Percentiles rank a stretch among this genome's conserved stretches.
Evolutionary conservation across 2,113 vertebrate species (phyloP).

Genomic region (Phycodurus eques): DNA sequence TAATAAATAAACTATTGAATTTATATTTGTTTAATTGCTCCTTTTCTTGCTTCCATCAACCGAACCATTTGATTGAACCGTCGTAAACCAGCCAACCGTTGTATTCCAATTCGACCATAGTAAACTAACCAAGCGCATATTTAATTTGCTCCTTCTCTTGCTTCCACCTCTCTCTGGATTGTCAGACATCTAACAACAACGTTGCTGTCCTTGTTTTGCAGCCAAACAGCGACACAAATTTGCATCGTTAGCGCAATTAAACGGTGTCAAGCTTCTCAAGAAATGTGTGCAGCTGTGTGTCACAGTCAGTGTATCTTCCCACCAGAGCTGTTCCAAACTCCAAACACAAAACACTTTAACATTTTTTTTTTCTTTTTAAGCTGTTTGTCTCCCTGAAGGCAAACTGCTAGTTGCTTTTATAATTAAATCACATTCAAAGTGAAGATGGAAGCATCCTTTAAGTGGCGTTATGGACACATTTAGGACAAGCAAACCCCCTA

Average conservation of each 20-base stretch:
- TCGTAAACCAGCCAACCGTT: background rate
- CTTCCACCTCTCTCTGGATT: background rate
- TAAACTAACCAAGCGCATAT: background rate
- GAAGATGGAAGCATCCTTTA: background rate
- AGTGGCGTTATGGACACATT: background rate
- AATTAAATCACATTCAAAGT: background rate
- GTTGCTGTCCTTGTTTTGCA: background rate
- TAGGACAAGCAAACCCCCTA: background rate
- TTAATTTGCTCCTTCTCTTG: background rate
- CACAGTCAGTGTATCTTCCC: background rate
- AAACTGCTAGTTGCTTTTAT: background rate
- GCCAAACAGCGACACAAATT: background rate
- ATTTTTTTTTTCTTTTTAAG: background rate
- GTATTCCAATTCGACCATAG: background rate
- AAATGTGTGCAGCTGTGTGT: background rate
- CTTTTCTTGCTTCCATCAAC: background rate
- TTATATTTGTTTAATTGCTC: background rate
- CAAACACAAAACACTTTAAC: background rate
- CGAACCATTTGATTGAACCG: no score
- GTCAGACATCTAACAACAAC: constrained; percentile 2
- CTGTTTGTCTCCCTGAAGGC: background rate
- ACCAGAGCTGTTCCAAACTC: background rate
- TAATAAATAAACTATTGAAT: constrained; percentile 12
- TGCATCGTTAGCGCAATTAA: constrained; percentile 1
- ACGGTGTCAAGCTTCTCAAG: background rate